phyloP scores from a whole-genome alignment of 2,113 vertebrate species.

The Thamnophis sirtalis region DNA sequence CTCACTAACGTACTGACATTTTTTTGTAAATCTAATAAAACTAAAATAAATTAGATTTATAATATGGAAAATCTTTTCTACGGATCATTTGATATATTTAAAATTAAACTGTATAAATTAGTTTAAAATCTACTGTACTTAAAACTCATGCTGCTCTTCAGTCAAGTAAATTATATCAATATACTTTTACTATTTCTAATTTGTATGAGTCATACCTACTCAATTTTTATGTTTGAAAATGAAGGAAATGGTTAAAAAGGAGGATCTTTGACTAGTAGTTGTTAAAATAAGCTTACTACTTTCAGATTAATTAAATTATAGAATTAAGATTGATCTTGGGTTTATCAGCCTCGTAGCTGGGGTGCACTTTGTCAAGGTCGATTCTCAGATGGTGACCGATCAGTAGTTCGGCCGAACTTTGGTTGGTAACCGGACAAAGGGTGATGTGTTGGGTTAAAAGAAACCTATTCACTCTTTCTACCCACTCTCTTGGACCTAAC shows the following conservation, averaged over 20 bases:
- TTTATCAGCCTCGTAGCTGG: too few relatives aligned
- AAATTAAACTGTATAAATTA: conserved; percentile 16
- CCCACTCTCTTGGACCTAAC: too few relatives aligned
- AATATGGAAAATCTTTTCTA: conserved; percentile 8
- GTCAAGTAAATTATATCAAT: background rate
- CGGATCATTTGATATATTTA: conserved; percentile 7
- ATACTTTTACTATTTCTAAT: background rate
- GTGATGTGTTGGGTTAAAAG: too few relatives aligned
- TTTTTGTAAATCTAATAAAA: conserved; percentile 12
- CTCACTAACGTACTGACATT: too few relatives aligned
- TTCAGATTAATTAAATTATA: background rate
- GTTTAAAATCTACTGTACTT: background rate
- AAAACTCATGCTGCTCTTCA: background rate
- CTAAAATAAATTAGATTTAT: conserved; percentile 20
- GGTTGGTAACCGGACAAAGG: too few relatives aligned
- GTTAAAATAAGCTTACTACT: background rate
- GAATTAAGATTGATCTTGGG: too few relatives aligned
- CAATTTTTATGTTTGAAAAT: background rate
- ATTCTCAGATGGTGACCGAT: too few relatives aligned
- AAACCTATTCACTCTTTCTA: too few relatives aligned
- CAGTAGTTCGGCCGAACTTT: too few relatives aligned
- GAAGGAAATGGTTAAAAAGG: background rate
- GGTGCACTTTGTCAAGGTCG: too few relatives aligned
- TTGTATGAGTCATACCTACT: too few relatives aligned
- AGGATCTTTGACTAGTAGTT: background rate